These are phyloP conservation scores for Ochotona princeps DNA, from an alignment of 2,113 vertebrate genomes.

Conservation along the genomic window DNA sequence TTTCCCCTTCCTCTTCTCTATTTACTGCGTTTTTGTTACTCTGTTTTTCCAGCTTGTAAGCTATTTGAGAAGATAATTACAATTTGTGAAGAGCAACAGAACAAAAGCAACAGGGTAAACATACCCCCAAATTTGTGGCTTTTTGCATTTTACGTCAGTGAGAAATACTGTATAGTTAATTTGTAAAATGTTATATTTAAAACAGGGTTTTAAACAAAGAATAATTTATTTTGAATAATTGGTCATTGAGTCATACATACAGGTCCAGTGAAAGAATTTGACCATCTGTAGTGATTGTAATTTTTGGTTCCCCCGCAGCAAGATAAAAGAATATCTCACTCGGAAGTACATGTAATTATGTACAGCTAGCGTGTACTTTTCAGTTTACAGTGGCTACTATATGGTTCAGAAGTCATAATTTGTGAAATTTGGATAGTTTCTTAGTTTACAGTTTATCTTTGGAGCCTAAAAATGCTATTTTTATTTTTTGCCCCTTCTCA, in stretches of 20 bases:
- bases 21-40: not conserved
- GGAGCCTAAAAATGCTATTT: not conserved
- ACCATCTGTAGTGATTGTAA: not conserved
- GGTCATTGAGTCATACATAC: not conserved
- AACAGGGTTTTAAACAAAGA: constrained; percentile 1
- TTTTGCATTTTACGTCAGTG: not conserved
- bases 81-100: not conserved
- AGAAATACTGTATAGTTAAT: not conserved
- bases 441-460: constrained; percentile 31
- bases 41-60: constrained; percentile 19
- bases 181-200: constrained; percentile 43
- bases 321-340: constrained; percentile 18
- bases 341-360: constrained; percentile 3
- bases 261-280: constrained; percentile 32
- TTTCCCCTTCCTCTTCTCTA: not conserved
- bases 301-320: not conserved
- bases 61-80: not conserved
- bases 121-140: not conserved
- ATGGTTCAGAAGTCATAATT: constrained; percentile 43
- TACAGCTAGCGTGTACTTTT: too few relatives aligned
- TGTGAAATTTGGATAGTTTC: constrained; percentile 19
- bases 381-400: not conserved
- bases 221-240: constrained; percentile 47
- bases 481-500: too few relatives aligned
- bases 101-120: not conserved